Percentiles rank a stretch among this genome's conserved stretches.
These are phyloP conservation scores for Aphis gossypii DNA, from an alignment of 1,140 invertebrate genomes.

Conservation along the genomic window DNA sequence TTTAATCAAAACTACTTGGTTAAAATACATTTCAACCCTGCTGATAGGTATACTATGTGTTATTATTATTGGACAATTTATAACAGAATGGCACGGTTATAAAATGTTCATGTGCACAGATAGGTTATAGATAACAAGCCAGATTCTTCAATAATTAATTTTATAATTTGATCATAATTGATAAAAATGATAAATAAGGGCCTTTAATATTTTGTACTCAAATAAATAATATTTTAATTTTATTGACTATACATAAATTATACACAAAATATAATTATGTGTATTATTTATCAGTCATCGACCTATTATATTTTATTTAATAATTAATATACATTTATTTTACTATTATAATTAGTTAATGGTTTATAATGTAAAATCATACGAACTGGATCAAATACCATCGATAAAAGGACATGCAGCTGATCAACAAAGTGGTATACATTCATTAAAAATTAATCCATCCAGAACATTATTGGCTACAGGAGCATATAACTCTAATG, in stretches of 20 bases:
- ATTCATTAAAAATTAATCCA: slow-evolving; percentile 92
- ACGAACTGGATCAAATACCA: slow-evolving; percentile 84
- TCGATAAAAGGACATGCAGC: slow-evolving; percentile 73
- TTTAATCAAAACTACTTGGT: no score
- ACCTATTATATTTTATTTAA: background rate
- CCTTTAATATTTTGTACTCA: background rate
- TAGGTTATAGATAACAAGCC: background rate
- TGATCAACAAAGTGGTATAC: slow-evolving; percentile 86
- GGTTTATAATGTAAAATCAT: slow-evolving; percentile 82
- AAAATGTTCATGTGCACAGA: no score
- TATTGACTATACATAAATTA: background rate
- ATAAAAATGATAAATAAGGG: background rate
- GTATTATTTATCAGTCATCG: background rate
- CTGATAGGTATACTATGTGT: background rate
- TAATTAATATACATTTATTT: slow-evolving; percentile 35
- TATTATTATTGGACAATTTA: background rate
- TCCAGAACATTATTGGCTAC: slow-evolving; percentile 89
- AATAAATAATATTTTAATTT: background rate
- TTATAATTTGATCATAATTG: background rate
- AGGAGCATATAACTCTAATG: slow-evolving; percentile 88
- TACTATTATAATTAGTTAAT: slow-evolving; percentile 71
- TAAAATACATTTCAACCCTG: no score
- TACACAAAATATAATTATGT: background rate
- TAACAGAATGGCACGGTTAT: no score
- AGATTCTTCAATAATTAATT: background rate